Conservation (phyloP, 1,140 invertebrate species). For the Drosophila nigrodunni region DNA sequence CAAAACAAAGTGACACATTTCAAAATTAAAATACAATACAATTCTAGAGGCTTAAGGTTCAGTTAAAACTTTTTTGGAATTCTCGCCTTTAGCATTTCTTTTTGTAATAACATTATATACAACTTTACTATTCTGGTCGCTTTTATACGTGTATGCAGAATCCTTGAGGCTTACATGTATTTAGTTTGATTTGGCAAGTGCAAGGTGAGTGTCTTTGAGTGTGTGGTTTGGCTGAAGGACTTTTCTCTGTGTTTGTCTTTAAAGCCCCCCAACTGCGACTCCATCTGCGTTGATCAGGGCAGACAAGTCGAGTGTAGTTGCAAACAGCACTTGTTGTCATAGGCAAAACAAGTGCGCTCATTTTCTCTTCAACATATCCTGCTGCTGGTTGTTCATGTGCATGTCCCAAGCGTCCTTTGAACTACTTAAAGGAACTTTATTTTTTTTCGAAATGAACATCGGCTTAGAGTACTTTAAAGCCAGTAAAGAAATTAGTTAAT, state of each 20-base stretch:
- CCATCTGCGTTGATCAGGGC: not conserved
- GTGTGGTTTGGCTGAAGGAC: conserved; percentile 26
- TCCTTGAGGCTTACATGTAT: conserved; percentile 40
- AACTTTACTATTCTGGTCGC: not conserved
- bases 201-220: conserved; percentile 38
- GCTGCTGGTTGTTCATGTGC: not conserved
- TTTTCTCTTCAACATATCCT: conserved; percentile 7
- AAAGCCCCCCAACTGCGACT: not conserved
- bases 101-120: too few species aligned
- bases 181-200: conserved; percentile 62
- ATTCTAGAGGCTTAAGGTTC: too few species aligned
- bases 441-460: not conserved
- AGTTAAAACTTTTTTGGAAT: too few species aligned
- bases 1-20: too few species aligned
- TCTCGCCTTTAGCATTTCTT: not conserved
- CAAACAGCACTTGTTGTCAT: conserved; percentile 34
- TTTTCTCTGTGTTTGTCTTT: conserved; percentile 28
- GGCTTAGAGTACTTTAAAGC: not conserved
- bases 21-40: too few species aligned
- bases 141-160: conserved; percentile 5
- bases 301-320: conserved; percentile 26
- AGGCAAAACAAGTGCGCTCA: conserved; percentile 28
- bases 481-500: not conserved
- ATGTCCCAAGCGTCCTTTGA: not conserved
- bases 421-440: conserved; percentile 22